Evolutionary conservation across 2,797 vertebrate species (phyloP), one percentile per base, ranked within the genome.

Genomic region (Gymnopithys bicolor): DNA sequence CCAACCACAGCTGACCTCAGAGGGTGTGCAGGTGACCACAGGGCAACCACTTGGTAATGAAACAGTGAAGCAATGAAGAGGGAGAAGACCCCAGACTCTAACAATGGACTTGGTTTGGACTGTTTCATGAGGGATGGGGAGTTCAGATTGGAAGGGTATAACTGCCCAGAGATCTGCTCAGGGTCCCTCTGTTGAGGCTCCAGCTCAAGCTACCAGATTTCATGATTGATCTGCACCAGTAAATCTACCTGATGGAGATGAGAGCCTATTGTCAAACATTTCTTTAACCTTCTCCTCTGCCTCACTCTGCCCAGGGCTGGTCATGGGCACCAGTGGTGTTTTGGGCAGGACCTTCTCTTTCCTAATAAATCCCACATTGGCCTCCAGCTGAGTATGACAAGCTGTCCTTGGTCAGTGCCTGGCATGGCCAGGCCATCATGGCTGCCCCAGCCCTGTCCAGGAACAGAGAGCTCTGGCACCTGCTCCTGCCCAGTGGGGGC

Each of bases 381-480:
- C 33, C 33, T 23, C 21, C 4, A 5, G 10, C 46, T 69, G 30
- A 46, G 19, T 4, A 3, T 73, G 45, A 32, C 25, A 39, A 55
- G n/a, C 55, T 87, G 68, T 94, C n/a, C 46, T 74, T 74, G 43
- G 70, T 73, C 55, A 39, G 45, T n/a, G 62, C 27, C 53, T 51
- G 62, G 53, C 41, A 49, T 0, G 0, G 52, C 28, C 68, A 43
- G 37, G 41, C 27, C 6, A 0, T 7, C 1, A 2, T 28, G 43
- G n/a, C 22, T 84, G 53, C 21, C 56, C 45, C n/a, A 45, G 39
- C 41, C 30, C 39, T 63, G n/a, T 56, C 35, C 13, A 0, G 12
- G 51, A 51, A 49, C 2, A 0, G 14, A 18, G 32, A 62, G 12
- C 30, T 51, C 60, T 63, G 13, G 2, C 2, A 3, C 10, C 63